These are phyloP conservation scores for Clytia hemisphaerica DNA, from an alignment of 30 jellyfish, hydroid and myxozoan genomes.

Conservation along the genomic window DNA sequence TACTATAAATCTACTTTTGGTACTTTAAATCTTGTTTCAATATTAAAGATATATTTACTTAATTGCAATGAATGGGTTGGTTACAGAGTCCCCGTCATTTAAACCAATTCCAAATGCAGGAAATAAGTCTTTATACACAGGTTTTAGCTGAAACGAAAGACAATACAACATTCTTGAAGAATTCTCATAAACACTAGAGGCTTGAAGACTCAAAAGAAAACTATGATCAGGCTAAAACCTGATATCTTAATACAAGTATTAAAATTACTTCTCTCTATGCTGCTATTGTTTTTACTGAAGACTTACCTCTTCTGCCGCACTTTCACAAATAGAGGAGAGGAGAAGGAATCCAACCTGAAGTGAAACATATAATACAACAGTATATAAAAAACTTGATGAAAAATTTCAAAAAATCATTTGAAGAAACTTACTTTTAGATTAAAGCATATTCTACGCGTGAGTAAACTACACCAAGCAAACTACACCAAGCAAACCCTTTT, in stretches of 20 bases:
- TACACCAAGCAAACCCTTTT: no score
- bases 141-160: conserved; percentile 44
- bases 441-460: background rate
- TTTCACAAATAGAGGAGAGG: conserved; percentile 52
- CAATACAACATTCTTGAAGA: no score
- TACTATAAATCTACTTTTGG: background rate
- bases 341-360: conserved; percentile 69
- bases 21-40: background rate
- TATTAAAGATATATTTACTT: conserved; percentile 26
- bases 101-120: conserved; percentile 62
- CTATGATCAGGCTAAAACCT: no score
- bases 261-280: conserved; percentile 1
- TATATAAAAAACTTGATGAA: background rate
- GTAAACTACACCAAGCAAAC: no score
- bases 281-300: background rate
- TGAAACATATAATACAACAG: background rate
- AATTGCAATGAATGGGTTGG: conserved; percentile 45
- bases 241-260: no score
- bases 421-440: background rate
- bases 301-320: conserved; percentile 59
- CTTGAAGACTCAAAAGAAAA: no score
- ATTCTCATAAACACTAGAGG: no score
- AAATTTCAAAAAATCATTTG: background rate
- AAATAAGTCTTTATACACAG: conserved; percentile 58
- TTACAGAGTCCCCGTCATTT: conserved; percentile 21